Base-by-base conservation (phyloP, 2,797 vertebrate genomes). In the Coilia nasus region DNA sequence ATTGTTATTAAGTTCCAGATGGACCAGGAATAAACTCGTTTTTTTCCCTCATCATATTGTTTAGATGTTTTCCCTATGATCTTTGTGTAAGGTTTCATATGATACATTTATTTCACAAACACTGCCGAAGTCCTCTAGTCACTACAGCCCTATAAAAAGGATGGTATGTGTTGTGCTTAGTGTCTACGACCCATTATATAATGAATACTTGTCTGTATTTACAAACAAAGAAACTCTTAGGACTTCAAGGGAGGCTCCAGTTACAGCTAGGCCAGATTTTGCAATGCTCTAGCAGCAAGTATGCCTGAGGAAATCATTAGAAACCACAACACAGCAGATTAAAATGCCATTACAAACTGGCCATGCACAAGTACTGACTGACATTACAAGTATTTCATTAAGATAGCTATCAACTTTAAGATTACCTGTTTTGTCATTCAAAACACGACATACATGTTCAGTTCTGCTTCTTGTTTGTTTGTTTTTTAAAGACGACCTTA, bases 171-270 rank as follows among this genome's bases (percentile, higher is more conserved):
- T 6, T 60, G 50, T 19, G 19, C n/a, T 57, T 35, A 47, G 3
- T 47, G 54, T 60, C 67, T 57, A 31, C 62, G n/a, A 82, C 14
- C 67, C 15, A 15, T 31, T 59, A 46, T 81, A 35, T 50, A 59
- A 19, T 11, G 31, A 17, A 23, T 41, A 54, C 44, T 47, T 35
- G 14, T 85, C 41, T 10, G 41, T 85, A 28, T 82, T 85, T 85
- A 85, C 46, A 82, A 84, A 84, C 71, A 84, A 47, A 56, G 23
- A 54, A 41, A 5, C 25, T 81, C 80, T 80, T 81, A 19, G 19
- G 46, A 71, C n/a, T 19, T 84, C 56, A 46, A 81, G 75, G 41
- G 15, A 46, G 62, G 31, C 50, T 75, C 28, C 28, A 0, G 15
- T 35, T 17, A 75, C 12, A 28, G 67, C 17, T 75, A 31, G 31